A percentile compares a stretch with the other conserved stretches of the same genome.
Evolutionary conservation across 2,888 invertebrate genomes (phyloP).

Genomic region (Sinohyriopsis cumingii): DNA sequence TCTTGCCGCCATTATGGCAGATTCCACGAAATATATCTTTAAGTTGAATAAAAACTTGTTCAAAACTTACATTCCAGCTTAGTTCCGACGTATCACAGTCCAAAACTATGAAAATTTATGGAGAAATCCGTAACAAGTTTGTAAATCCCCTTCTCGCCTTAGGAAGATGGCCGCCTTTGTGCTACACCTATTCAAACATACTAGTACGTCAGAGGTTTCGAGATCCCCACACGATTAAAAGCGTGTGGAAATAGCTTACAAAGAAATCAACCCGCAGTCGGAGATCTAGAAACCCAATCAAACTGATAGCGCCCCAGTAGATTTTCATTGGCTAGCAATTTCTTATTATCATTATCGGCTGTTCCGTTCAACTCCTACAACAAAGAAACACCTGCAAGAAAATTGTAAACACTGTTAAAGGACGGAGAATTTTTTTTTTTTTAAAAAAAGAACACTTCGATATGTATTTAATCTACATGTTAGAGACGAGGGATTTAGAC

Average conservation of each 20-base stretch:
- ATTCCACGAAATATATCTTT: not conserved
- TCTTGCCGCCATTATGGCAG: constrained; percentile 19
- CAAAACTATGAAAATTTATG: constrained; percentile 1
- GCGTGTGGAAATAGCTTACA: constrained; percentile 5
- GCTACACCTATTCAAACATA: constrained; percentile 40
- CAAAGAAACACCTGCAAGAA: constrained; percentile 6
- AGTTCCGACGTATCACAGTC: not conserved
- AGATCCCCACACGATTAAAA: constrained; percentile 35
- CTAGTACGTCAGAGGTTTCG: constrained; percentile 37
- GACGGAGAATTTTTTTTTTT: too few relatives aligned
- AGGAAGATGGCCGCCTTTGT: constrained; percentile 56
- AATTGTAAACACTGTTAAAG: too few relatives aligned
- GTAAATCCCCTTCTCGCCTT: constrained; percentile 3
- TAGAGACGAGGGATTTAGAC: too few relatives aligned
- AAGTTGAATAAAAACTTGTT: constrained; percentile 6
- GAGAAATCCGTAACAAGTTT: constrained; percentile 3
- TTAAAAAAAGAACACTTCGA: too few relatives aligned
- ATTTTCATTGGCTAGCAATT: constrained; percentile 33
- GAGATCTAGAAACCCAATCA: constrained; percentile 29
- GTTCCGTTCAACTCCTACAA: constrained; percentile 38
- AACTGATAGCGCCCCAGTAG: constrained; percentile 17
- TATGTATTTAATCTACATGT: too few relatives aligned
- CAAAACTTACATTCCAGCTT: not conserved
- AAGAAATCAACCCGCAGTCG: constrained; percentile 3
- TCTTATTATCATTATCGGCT: constrained; percentile 39